phyloP scores from a whole-genome alignment of 2,888 invertebrate species.

The Sminthurides aquaticus region DNA sequence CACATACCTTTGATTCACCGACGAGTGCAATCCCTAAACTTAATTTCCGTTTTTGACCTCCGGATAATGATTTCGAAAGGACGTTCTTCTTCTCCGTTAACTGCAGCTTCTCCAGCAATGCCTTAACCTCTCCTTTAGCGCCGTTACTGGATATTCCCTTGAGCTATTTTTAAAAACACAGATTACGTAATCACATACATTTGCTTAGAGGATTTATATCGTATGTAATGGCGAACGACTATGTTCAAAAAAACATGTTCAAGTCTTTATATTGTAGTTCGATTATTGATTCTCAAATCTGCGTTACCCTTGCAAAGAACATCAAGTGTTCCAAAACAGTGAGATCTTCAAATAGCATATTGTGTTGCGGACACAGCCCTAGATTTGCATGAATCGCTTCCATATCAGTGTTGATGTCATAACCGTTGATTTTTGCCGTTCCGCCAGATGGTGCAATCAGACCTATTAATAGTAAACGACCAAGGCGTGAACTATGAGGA shows the following conservation, averaged over 20 bases:
- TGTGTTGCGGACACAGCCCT: slow-evolving; percentile 86
- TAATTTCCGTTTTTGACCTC: slow-evolving; percentile 87
- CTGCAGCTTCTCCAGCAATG: slow-evolving; percentile 57
- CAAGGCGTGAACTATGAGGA: too few species aligned
- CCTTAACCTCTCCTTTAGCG: slow-evolving; percentile 53
- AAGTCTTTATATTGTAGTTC: too few species aligned
- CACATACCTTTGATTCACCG: slow-evolving; percentile 60
- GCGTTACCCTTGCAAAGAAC: slow-evolving; percentile 69
- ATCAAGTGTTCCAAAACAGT: slow-evolving; percentile 72
- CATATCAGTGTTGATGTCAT: slow-evolving; percentile 61
- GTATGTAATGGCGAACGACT: too few species aligned
- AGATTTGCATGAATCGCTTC: slow-evolving; percentile 62
- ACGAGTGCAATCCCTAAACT: slow-evolving; percentile 79
- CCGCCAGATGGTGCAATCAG: slow-evolving; percentile 66
- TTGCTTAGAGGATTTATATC: too few species aligned
- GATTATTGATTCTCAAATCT: too few species aligned
- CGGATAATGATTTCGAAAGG: slow-evolving; percentile 63
- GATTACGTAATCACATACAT: too few species aligned
- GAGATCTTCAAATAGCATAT: slow-evolving; percentile 72
- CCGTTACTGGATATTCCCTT: slow-evolving; percentile 53
- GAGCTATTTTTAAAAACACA: slow-evolving; percentile 49
- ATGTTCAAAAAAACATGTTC: too few species aligned
- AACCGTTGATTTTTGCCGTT: slow-evolving; percentile 61
- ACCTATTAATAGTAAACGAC: too few species aligned
- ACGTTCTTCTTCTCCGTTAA: slow-evolving; percentile 58